Base-by-base conservation (phyloP, 2,797 vertebrate genomes). In the Oryzias dopingdopingensis region DNA sequence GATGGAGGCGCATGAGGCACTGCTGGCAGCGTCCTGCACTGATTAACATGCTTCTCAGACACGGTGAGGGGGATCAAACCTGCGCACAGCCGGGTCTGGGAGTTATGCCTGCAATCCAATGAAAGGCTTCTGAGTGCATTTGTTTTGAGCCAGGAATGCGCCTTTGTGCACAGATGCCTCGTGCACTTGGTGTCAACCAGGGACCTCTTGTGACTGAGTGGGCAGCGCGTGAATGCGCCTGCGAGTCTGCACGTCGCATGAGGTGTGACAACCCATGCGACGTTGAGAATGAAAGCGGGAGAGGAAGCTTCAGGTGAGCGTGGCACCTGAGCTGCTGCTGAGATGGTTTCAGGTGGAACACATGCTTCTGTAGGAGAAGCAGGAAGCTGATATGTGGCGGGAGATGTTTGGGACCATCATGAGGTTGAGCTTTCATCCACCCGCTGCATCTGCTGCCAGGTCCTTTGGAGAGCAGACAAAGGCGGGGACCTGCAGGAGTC, bases 11-110 rank as follows among this genome's bases (percentile, higher is more conserved):
- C 84, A 81, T 80, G 72, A 59, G 70, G 64, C 72, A 64, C 81
- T 76, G 81, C 76, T 87, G 81, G 81, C 81, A 83, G 81, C 59
- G 64, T 81, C 76, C 69, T 56, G 57, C 15, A 5, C 72, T 88
- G 86, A 91, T 91, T 91, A 88, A 84, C 83, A 91, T 90, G 88
- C 89, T 72, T 82, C 86, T 90, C 85, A 90, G 84, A 80, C 79
- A 74, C 60, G 65, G 81, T 79, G 82, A 77, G 77, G 72, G 67
- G 73, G 86, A 84, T 89, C 84, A 85, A 84, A 88, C 81, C 72
- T 68, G 61, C 73, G 57, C 75, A 72, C 77, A 82, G 76, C 64
- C 77, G 67, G 62, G 77, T 70, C 81, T 74, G 70, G 71, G 79
- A 89, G 82, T 79, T 72, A 78, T 70, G 75, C 82, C 75, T 85